phyloP scores from a whole-genome alignment of 2,888 invertebrate species.

The Eilema depressum region DNA sequence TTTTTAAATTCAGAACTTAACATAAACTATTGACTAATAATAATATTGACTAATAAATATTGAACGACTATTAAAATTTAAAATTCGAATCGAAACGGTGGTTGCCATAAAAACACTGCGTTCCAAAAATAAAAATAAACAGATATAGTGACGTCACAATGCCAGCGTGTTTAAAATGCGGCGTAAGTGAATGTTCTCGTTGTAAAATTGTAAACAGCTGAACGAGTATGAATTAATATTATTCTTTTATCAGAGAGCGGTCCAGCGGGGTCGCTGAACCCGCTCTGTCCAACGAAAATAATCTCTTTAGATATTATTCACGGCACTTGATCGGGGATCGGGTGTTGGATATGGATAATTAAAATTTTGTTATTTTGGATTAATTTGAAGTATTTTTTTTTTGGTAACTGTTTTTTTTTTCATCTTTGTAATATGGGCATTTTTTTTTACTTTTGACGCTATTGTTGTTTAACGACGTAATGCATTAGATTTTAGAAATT shows the following conservation, averaged over 20 bases:
- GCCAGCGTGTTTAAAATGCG: conserved; percentile 37
- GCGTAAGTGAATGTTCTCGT: conserved; percentile 40
- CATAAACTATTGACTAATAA: background rate
- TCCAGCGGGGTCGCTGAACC: conserved; percentile 71
- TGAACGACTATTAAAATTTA: background rate
- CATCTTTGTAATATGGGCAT: too few species aligned
- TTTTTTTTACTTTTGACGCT: background rate
- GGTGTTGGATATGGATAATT: background rate
- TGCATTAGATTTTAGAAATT: background rate
- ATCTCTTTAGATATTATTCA: conserved; percentile 53
- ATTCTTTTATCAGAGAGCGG: conserved; percentile 72
- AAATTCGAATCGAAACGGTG: background rate
- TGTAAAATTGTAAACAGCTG: conserved; percentile 57
- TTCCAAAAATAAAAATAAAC: conserved; percentile 32
- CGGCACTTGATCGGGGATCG: conserved; percentile 32
- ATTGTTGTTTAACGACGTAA: background rate
- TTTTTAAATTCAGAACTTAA: background rate
- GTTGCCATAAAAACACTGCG: background rate
- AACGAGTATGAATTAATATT: conserved; percentile 68
- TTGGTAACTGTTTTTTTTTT: background rate
- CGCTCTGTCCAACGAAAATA: conserved; percentile 52
- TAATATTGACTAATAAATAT: background rate
- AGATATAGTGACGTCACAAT: conserved; percentile 29
- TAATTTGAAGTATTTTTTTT: background rate
- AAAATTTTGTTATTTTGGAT: conserved; percentile 3